Percentiles rank a stretch among this genome's conserved stretches.
Conservation (phyloP, 2,888 invertebrate species). For the Drosophila hamatofila region DNA sequence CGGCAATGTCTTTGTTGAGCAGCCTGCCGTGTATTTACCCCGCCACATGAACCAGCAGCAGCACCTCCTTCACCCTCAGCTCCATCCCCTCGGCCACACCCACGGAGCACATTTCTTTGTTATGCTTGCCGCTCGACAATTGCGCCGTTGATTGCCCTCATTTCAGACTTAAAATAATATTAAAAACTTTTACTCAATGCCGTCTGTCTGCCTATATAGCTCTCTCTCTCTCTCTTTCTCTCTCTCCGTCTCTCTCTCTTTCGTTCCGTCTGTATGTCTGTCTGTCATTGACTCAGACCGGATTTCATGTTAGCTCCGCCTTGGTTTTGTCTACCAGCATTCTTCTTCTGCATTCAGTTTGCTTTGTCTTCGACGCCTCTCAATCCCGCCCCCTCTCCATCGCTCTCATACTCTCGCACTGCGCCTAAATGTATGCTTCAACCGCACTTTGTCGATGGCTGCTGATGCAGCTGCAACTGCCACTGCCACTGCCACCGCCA, state of each 20-base stretch:
- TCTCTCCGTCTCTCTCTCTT: constrained; percentile 2
- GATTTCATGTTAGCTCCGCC: constrained; percentile 54
- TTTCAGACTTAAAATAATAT: constrained; percentile 82
- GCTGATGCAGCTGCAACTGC: constrained; percentile 25
- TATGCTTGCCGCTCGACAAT: constrained; percentile 80
- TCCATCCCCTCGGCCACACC: background rate
- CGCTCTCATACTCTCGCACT: background rate
- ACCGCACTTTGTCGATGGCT: constrained; percentile 49
- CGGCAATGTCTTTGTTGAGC: constrained; percentile 61
- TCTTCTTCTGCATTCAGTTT: constrained; percentile 29
- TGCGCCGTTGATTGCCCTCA: constrained; percentile 82
- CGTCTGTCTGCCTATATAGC: constrained; percentile 31
- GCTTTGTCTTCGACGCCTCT: constrained; percentile 33
- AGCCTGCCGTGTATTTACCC: constrained; percentile 41
- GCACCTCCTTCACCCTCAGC: background rate
- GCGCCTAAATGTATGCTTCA: constrained; percentile 55
- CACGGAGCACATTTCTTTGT: constrained; percentile 64
- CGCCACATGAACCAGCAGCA: constrained; percentile 8
- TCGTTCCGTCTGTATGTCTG: constrained; percentile 2
- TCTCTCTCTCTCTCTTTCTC: constrained; percentile 16
- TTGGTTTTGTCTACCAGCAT: constrained; percentile 50
- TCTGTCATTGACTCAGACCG: constrained; percentile 34
- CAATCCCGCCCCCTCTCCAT: background rate
- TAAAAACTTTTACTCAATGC: constrained; percentile 78
- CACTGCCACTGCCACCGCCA: background rate